Conservation (phyloP, 2,888 invertebrate genomes). For the Diadegma fenestrale region DNA sequence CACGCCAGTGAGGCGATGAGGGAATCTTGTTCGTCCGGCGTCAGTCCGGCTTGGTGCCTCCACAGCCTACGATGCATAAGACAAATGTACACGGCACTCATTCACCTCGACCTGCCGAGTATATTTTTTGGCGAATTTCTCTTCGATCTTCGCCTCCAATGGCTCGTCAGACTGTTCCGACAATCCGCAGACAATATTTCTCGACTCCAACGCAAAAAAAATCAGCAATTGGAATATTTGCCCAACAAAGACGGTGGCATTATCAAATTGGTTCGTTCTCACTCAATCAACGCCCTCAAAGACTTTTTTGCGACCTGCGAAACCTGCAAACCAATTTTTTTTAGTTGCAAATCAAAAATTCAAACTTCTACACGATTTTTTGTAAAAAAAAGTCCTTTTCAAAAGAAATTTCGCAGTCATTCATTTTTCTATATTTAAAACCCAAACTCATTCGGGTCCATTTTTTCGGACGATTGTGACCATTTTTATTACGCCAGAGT, state of each 20-base stretch:
- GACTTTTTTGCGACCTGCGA: no score
- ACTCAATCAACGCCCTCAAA: background rate
- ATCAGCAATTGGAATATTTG: conserved; percentile 94
- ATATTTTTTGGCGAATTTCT: conserved; percentile 93
- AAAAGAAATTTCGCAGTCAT: no score
- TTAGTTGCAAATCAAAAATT: no score
- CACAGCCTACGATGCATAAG: conserved; percentile 93
- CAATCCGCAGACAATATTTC: conserved; percentile 93
- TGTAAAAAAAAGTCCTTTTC: no score
- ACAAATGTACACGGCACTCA: conserved; percentile 92
- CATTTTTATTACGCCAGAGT: no score
- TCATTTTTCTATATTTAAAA: no score
- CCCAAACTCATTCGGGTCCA: no score
- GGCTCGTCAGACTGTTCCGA: conserved; percentile 93
- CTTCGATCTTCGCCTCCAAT: conserved; percentile 94
- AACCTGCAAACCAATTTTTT: no score
- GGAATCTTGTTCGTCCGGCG: conserved; percentile 79
- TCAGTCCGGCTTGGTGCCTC: conserved; percentile 89
- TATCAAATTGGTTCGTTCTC: conserved; percentile 89
- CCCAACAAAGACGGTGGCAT: conserved; percentile 93
- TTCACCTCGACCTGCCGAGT: conserved; percentile 94
- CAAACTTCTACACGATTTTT: no score
- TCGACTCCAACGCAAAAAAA: conserved; percentile 90
- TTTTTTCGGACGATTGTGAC: no score
- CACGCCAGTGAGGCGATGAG: conserved; percentile 86